These are phyloP conservation scores for Polypterus senegalus DNA, from an alignment of 2,113 vertebrate species.

Conservation along the genomic window DNA sequence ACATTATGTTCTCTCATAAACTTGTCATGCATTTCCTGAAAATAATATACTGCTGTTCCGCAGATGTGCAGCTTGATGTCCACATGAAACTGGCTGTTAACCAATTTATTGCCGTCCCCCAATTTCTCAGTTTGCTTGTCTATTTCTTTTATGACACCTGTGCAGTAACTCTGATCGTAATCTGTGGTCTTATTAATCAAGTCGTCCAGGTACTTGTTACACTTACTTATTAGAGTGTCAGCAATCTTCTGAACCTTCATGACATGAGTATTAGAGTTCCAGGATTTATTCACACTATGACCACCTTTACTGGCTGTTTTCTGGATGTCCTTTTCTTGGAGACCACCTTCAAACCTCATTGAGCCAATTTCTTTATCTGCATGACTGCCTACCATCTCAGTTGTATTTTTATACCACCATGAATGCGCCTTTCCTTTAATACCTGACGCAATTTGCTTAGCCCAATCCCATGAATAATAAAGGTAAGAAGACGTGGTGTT, in stretches of 20 bases:
- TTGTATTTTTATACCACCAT: conserved; percentile 9
- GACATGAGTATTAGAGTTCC: background rate
- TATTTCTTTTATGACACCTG: no score
- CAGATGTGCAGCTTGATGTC: conserved; percentile 15
- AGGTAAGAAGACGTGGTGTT: no score
- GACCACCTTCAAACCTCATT: no score
- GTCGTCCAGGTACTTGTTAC: background rate
- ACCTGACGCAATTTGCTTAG: background rate
- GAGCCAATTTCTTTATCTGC: background rate
- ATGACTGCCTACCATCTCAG: background rate
- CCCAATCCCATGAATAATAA: no score
- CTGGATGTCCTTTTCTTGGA: no score
- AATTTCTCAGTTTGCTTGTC: no score
- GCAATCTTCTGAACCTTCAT: background rate
- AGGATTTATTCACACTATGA: background rate
- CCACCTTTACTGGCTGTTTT: no score
- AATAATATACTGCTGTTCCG: background rate
- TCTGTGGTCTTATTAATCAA: conserved; percentile 6
- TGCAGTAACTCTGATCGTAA: conserved; percentile 8
- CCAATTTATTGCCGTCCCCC: background rate
- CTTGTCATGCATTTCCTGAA: background rate
- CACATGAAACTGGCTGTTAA: conserved; percentile 10
- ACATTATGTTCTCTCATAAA: conserved; percentile 14
- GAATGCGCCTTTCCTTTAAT: background rate
- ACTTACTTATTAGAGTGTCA: background rate